Percentiles rank a stretch among this genome's conserved stretches.
Evolutionary conservation across 2,113 vertebrate genomes (phyloP).

Genomic region (Calidris pugnax): DNA sequence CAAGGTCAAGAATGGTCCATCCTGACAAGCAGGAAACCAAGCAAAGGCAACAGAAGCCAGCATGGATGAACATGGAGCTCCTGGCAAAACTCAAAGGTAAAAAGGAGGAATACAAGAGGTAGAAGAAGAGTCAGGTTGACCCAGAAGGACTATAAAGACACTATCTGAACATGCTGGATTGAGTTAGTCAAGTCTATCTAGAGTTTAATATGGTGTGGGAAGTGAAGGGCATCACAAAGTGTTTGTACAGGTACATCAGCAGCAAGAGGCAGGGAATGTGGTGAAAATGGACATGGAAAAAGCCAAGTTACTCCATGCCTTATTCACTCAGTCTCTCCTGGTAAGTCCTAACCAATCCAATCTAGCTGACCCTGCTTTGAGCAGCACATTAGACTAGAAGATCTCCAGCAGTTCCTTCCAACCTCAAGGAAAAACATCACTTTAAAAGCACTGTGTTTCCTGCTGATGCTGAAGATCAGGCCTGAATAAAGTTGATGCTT

Average conservation of each 20-base stretch:
- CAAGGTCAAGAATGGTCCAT: neutral
- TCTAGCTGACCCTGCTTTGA: neutral
- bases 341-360: neutral
- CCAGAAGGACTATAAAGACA: neutral
- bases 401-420: neutral
- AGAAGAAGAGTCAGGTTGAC: neutral
- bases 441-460: neutral
- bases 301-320: neutral
- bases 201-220: neutral
- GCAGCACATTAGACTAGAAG: neutral
- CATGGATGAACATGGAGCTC: neutral
- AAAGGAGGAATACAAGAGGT: neutral
- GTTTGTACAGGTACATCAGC: neutral
- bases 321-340: neutral
- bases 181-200: neutral
- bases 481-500: neutral
- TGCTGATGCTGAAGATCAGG: neutral
- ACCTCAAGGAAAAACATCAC: neutral
- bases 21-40: neutral
- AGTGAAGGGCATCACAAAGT: neutral
- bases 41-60: neutral
- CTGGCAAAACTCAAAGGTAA: neutral
- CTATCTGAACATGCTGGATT: neutral
- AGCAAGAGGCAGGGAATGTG: neutral
- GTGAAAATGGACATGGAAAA: neutral